Base-by-base conservation (phyloP, 2,797 vertebrate species). In the Semaprochilodus insignis region DNA sequence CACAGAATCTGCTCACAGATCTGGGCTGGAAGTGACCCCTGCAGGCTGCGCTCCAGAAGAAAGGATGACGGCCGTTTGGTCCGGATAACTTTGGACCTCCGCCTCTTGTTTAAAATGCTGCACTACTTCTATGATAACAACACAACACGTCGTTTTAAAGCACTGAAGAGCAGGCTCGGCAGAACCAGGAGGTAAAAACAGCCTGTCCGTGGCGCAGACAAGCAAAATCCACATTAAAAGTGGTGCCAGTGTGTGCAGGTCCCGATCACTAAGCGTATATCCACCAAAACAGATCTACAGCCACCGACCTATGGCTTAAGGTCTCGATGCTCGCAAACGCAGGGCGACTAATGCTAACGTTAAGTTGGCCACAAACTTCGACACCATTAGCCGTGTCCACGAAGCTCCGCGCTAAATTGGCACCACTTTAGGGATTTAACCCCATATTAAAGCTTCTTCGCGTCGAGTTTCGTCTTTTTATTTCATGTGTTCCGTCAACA, bases 281-380 rank as follows among this genome's bases (percentile, higher is more conserved):
- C 21, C n/a, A 48, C 21, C 31, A 51, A 44, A 48, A 14, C 67
- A 48, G 59, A 10, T 48, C 21, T 13, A 70, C 10, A 23, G 10
- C 40, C 67, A 48, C 44, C 11, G 44, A 48, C 44, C 10, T 48
- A 10, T 48, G 5, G 21, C 44, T 8, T 14, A 25, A 4, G 8
- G 66, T n/a, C 19, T 40, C 34, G 62, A 65, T 2, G 34, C 40
- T 14, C 66, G 19, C 34, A 44, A n/a, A 40, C n/a, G 66, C 44
- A 11, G 44, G 44, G 44, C 44, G 44, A 48, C 57, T n/a, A 69
- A 11, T 4, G 23, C 17, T 21, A 69, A 69, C 19, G 44, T 48
- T 48, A 44, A 44, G 44, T 69, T 69, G 66, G 21, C n/a, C 19
- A 11, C 34, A 69, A 69, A 69, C 66, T 69, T 40, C 66, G 25